Evolutionary conservation across 2,797 vertebrate species (phyloP), one percentile per base, ranked within the genome.

Genomic region (Acanthurus lineatus): DNA sequence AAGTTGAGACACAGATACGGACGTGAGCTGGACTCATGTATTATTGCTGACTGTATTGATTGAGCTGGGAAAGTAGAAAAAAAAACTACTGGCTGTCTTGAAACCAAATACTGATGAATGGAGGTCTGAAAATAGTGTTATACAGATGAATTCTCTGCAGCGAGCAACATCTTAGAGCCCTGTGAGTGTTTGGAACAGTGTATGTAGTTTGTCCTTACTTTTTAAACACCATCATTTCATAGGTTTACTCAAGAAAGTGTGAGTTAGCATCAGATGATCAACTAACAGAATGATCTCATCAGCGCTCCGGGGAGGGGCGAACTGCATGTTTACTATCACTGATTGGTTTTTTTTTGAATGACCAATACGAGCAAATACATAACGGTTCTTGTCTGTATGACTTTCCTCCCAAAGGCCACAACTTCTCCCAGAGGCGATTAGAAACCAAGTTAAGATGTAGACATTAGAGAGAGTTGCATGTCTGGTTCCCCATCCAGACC

Each of bases 31-130:
- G 57, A 82, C 82, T 92, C 83, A 69, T 93, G 77, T 87, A 91
- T 92, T 93, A 91, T 88, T 90, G 85, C 88, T 82, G 86, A 77
- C 70, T 75, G 32, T 90, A 91, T 90, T 91, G 92, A 89, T 91
- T 80, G 82, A 90, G 82, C 52, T 57, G 81, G 65, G 45, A 64
- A 71, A 38, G 66, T 20, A 60, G 59, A 49, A 10, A 57, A 70
- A 35, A 32, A 32, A 79, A 59, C 12, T n/a, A 76, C 69, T 19
- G 65, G 59, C 74, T 73, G 78, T 69, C 86, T 77, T 32, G 63
- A 85, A 83, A 78, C 49, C 52, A 53, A 79, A 52, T 48, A 38
- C 40, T 85, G 91, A 84, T 81, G 72, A 82, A 77, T 62, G 67
- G 73, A 74, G 81, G 77, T 63, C 85, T 85, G 83, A 88, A 86